Conservation (phyloP, 1,140 invertebrate species). For the Euura lappo region DNA sequence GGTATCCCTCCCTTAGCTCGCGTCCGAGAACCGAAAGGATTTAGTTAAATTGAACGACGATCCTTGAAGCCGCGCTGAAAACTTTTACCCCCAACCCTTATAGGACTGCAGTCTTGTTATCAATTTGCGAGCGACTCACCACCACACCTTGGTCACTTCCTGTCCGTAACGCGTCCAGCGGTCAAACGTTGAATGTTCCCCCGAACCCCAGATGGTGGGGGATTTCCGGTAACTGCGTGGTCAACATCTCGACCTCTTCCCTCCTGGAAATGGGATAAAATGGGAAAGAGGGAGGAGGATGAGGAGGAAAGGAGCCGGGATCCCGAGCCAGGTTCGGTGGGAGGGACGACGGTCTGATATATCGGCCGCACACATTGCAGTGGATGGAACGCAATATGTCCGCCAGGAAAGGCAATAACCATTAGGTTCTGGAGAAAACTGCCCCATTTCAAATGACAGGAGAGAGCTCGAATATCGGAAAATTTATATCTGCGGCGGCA, state of each 20-base stretch:
- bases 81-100: too few relatives aligned
- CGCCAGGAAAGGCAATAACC: slow-evolving; percentile 69
- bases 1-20: slow-evolving; percentile 3
- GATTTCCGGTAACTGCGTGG: slow-evolving; percentile 49
- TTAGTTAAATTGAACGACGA: slow-evolving; percentile 58
- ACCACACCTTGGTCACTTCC: slow-evolving; percentile 59
- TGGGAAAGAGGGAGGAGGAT: slow-evolving; percentile 18
- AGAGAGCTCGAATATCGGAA: slow-evolving; percentile 64
- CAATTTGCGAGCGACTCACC: slow-evolving; percentile 47
- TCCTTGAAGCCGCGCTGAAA: slow-evolving; percentile 25
- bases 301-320: slow-evolving; percentile 29
- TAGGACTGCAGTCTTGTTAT: too few relatives aligned
- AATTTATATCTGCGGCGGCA: slow-evolving; percentile 60
- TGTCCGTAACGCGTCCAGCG: slow-evolving; percentile 44
- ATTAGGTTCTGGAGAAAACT: slow-evolving; percentile 67
- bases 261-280: not conserved
- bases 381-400: slow-evolving; percentile 70
- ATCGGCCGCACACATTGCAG: slow-evolving; percentile 67
- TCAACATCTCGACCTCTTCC: slow-evolving; percentile 26
- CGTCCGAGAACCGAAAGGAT: slow-evolving; percentile 49
- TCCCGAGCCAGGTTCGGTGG: slow-evolving; percentile 32
- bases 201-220: slow-evolving; percentile 35
- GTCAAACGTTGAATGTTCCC: slow-evolving; percentile 25
- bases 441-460: slow-evolving; percentile 67
- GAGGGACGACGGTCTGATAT: slow-evolving; percentile 53